Evolutionary conservation across 2,888 invertebrate species (phyloP).

Genomic region (Rhogogaster chlorosoma): DNA sequence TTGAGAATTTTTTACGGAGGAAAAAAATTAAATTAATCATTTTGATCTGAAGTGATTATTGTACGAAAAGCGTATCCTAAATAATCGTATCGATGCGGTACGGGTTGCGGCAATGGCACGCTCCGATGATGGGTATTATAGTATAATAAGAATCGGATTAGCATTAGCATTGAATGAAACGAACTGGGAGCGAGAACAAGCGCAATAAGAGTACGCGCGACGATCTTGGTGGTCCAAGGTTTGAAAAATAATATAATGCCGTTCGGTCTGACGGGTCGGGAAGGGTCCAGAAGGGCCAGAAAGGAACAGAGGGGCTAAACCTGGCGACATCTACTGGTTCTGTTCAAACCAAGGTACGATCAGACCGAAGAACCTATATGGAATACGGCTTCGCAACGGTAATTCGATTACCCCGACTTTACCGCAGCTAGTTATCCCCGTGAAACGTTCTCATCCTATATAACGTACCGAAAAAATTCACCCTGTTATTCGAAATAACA

Average conservation of each 20-base stretch:
- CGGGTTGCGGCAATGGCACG: constrained; percentile 56
- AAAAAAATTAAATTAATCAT: neutral
- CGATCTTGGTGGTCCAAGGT: constrained; percentile 65
- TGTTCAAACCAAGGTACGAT: neutral
- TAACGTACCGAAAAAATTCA: neutral
- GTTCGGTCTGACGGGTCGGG: constrained; percentile 35
- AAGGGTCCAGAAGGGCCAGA: neutral
- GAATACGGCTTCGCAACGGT: constrained; percentile 46
- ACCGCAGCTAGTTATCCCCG: neutral
- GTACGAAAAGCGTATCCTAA: neutral
- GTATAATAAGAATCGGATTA: constrained; percentile 77
- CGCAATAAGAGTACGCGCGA: constrained; percentile 65
- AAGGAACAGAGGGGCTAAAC: neutral
- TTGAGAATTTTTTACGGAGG: neutral
- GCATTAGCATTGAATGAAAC: constrained; percentile 78
- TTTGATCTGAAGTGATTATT: neutral
- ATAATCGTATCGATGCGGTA: constrained; percentile 52
- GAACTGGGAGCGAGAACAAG: constrained; percentile 70
- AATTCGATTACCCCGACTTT: constrained; percentile 46
- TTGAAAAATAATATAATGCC: constrained; percentile 47
- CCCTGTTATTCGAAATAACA: neutral
- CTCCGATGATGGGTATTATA: constrained; percentile 70
- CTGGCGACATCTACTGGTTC: constrained; percentile 36
- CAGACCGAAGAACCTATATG: neutral
- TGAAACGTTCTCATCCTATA: neutral